A percentile compares a stretch with the other conserved stretches of the same genome.
Conservation (phyloP, 2,113 vertebrate genomes). For the Cyanocitta stelleri region DNA sequence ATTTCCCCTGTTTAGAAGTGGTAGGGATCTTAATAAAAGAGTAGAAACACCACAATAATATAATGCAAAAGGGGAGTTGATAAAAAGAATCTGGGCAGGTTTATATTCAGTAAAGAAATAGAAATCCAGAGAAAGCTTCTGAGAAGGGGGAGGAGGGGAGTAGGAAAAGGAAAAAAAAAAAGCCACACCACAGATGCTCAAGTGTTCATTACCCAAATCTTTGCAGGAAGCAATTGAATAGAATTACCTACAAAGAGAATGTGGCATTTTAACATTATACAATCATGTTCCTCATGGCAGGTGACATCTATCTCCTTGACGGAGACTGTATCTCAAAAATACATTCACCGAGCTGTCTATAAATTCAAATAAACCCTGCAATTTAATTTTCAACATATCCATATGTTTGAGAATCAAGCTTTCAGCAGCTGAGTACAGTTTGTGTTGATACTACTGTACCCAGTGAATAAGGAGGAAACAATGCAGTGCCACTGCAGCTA, state of each 20-base stretch:
- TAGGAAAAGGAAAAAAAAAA: background rate
- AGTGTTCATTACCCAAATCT: conserved; percentile 64
- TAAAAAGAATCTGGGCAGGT: background rate
- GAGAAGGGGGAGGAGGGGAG: background rate
- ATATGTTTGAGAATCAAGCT: conserved; percentile 69
- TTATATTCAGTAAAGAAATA: background rate
- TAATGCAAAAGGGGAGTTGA: background rate
- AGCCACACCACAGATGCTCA: conserved; percentile 12
- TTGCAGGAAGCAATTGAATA: conserved; percentile 60
- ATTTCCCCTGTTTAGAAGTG: background rate
- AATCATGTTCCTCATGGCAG: conserved; percentile 68
- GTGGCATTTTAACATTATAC: conserved; percentile 66
- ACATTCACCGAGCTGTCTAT: conserved; percentile 66
- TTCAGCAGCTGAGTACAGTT: conserved; percentile 56
- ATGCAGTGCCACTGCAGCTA: conserved; percentile 29
- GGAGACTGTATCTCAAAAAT: conserved; percentile 66
- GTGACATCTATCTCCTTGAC: conserved; percentile 69
- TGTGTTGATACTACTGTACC: conserved; percentile 63
- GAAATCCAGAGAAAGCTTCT: background rate
- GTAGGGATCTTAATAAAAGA: background rate
- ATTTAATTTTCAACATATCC: conserved; percentile 73
- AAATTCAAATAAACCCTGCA: conserved; percentile 74
- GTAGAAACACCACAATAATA: background rate
- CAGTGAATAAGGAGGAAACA: conserved; percentile 59
- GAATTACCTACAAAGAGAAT: conserved; percentile 67